These are phyloP conservation scores for Scopus umbretta DNA, from an alignment of 2,113 vertebrate genomes.

Conservation along the genomic window DNA sequence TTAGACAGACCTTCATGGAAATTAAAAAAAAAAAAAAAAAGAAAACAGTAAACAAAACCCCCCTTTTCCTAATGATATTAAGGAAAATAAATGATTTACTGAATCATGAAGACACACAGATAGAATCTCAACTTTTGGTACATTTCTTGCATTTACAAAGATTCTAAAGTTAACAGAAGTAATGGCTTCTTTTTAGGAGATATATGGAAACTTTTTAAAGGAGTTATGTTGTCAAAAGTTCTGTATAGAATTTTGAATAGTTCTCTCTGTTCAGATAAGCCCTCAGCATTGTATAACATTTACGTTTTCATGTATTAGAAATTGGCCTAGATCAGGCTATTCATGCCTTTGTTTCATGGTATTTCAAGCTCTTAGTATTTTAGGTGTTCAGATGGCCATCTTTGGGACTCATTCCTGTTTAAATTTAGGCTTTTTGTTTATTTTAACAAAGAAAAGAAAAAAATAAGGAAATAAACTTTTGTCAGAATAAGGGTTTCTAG, in stretches of 20 bases:
- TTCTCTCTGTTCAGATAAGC: background rate
- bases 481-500: background rate
- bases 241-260: background rate
- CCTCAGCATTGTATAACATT: background rate
- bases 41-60: too few relatives aligned
- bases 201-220: background rate
- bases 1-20: background rate
- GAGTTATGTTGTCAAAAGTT: background rate
- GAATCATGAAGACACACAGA: background rate
- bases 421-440: background rate
- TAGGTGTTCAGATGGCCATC: background rate
- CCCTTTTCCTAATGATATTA: background rate
- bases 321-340: background rate
- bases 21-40: background rate
- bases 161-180: background rate
- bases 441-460: background rate
- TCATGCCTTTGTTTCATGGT: background rate
- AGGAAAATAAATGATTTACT: background rate
- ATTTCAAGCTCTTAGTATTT: background rate
- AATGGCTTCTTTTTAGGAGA: accelerated
- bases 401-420: background rate
- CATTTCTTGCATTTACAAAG: background rate
- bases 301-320: background rate
- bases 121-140: background rate
- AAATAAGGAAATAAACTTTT: background rate